These are phyloP conservation scores for Macrotrachela quadricornifera DNA, from an alignment of 1,140 invertebrate species.

Conservation along the genomic window DNA sequence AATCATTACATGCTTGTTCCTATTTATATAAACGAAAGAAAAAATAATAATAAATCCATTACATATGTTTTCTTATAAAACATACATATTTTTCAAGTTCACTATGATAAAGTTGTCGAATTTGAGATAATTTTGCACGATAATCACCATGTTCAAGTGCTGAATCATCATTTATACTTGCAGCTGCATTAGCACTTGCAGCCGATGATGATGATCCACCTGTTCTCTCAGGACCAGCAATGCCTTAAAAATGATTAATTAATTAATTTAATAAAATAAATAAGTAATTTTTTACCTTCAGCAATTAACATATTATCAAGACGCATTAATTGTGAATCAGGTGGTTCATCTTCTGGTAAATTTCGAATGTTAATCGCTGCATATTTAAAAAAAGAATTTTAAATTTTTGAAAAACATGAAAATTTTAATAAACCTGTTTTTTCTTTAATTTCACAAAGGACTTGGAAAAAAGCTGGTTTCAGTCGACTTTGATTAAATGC, in stretches of 20 bases:
- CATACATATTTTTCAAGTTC: slow-evolving; percentile 91
- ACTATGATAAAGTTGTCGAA: slow-evolving; percentile 94
- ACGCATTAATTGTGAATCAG: slow-evolving; percentile 92
- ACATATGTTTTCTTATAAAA: neutral
- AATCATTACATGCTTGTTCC: slow-evolving; percentile 84
- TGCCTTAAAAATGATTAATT: slow-evolving; percentile 30
- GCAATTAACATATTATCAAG: slow-evolving; percentile 99
- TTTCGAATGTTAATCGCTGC: slow-evolving; percentile 61
- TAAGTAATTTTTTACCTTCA: slow-evolving; percentile 55
- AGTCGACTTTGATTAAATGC: slow-evolving; percentile 14
- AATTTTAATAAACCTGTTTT: slow-evolving; percentile 17
- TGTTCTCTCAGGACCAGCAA: slow-evolving; percentile 67
- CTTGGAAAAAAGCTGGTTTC: slow-evolving; percentile 31
- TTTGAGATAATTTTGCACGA: slow-evolving; percentile 87
- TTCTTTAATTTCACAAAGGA: slow-evolving; percentile 34
- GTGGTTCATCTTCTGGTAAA: slow-evolving; percentile 91
- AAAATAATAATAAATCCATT: neutral
- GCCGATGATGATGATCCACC: too few species aligned
- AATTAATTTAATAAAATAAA: too few species aligned
- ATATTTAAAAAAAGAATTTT: too few species aligned
- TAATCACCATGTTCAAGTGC: slow-evolving; percentile 96
- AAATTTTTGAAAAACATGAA: too few species aligned
- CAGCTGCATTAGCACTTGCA: slow-evolving; percentile 11
- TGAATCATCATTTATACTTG: slow-evolving; percentile 2
- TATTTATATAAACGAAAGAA: slow-evolving; percentile 23